Evolutionary conservation across 2,797 vertebrate species (phyloP), one percentile per base, ranked within the genome.

Genomic region (Sarcoramphus papa): DNA sequence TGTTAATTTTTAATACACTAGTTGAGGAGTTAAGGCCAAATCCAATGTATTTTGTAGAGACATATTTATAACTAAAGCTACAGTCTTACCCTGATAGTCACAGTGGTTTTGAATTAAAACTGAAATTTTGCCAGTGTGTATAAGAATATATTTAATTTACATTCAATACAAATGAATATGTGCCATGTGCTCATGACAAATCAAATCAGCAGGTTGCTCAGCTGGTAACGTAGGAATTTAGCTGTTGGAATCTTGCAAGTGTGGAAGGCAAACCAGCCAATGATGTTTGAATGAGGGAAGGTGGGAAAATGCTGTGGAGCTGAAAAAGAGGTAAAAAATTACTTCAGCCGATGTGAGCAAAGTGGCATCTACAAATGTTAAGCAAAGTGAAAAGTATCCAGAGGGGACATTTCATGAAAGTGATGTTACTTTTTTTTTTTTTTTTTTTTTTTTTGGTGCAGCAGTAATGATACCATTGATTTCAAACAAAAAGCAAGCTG

Each of bases 171-270:
- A 92, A 92, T 82, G 30, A 82, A 27, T 89, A 54, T 45, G 47
- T 45, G 31, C 59, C 57, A 56, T 79, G 95, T 70, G 81, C 63
- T 95, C 63, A 41, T 70, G 89, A 82, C 74, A 95, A 96, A 93
- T 75, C 77, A 85, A 63, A 87, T 87, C 70, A 45, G 60, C 84
- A 74, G 67, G 60, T 93, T 92, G 91, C 95, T 94, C 89, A 92
- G 77, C 81, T 92, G 63, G 68, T 92, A 68, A 60, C 48, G 25
- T 17, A 63, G 37, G 68, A 89, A 67, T 93, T 87, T 64, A 90
- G 40, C 70, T 93, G 84, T 60, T 89, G 75, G 81, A 94, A 85
- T 8, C 77, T 82, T 92, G 25, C 19, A 70, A 41, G 30, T 70
- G 70, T 92, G 67, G 86, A 87, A 77, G 47, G 41, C 65, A 96